Conservation (phyloP, 2,797 vertebrate species). For the Champsocephalus esox region DNA sequence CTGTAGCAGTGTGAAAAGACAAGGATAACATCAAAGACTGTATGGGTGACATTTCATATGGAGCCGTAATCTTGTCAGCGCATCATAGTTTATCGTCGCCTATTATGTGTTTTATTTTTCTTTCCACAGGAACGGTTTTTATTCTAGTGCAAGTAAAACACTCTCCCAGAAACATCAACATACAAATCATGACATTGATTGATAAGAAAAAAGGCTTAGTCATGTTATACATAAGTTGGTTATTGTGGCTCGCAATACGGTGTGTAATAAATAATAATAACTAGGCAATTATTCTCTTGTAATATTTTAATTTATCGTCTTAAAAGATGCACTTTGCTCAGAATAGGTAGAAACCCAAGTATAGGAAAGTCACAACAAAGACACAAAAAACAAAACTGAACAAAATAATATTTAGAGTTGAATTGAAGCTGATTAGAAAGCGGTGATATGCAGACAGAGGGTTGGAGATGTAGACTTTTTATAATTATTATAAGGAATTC, state of each 20-base stretch:
- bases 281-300: not conserved
- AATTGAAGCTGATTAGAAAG: too few species aligned
- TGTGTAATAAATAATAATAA: conserved; percentile 1
- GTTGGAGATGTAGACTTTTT: too few species aligned
- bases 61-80: conserved; percentile 63
- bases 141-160: conserved; percentile 26
- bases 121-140: conserved; percentile 32
- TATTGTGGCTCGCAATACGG: conserved; percentile 36
- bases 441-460: too few species aligned
- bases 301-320: too few species aligned
- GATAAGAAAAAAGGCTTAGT: conserved; percentile 34
- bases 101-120: conserved; percentile 49
- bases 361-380: too few species aligned
- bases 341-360: too few species aligned
- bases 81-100: conserved; percentile 59
- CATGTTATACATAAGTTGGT: conserved; percentile 32
- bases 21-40: conserved; percentile 68
- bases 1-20: conserved; percentile 49
- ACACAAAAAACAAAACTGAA: too few species aligned
- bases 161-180: conserved; percentile 12
- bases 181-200: conserved; percentile 15
- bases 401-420: too few species aligned
- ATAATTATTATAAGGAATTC: not conserved
- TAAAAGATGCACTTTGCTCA: too few species aligned
- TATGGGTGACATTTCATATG: conserved; percentile 57